These are phyloP conservation scores for Sandelia bainsii DNA, from an alignment of 2,797 vertebrate genomes.

Conservation along the genomic window DNA sequence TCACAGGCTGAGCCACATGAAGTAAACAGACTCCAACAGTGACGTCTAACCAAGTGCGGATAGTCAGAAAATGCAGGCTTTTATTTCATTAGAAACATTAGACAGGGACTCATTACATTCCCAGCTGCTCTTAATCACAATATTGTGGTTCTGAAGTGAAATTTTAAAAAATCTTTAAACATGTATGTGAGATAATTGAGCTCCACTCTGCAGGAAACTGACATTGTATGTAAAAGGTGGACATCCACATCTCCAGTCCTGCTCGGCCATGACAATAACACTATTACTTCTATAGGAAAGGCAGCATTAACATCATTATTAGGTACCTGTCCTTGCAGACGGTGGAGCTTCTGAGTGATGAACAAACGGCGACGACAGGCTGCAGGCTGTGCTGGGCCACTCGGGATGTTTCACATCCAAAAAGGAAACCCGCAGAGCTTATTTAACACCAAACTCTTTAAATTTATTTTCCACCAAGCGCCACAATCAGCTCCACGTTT, in stretches of 20 bases:
- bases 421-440: slow-evolving; percentile 5
- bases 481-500: not conserved
- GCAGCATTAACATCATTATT: not conserved
- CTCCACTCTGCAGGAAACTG: not conserved
- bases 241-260: not conserved
- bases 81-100: not conserved
- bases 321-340: slow-evolving; percentile 66
- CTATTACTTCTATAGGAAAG: no score
- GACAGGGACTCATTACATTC: not conserved
- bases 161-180: not conserved
- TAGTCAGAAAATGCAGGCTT: not conserved
- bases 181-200: not conserved
- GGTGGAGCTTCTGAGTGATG: slow-evolving; percentile 41
- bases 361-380: slow-evolving; percentile 18
- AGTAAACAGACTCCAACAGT: not conserved
- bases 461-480: not conserved
- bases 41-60: no score
- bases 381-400: slow-evolving; percentile 17
- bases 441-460: not conserved
- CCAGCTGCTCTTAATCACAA: not conserved
- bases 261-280: not conserved
- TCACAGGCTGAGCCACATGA: not conserved
- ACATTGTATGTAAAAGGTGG: no score
- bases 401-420: slow-evolving; percentile 19
- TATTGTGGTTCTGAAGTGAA: not conserved